Base-by-base conservation (phyloP, 2,888 invertebrate species). In the Heliconius aoede region DNA sequence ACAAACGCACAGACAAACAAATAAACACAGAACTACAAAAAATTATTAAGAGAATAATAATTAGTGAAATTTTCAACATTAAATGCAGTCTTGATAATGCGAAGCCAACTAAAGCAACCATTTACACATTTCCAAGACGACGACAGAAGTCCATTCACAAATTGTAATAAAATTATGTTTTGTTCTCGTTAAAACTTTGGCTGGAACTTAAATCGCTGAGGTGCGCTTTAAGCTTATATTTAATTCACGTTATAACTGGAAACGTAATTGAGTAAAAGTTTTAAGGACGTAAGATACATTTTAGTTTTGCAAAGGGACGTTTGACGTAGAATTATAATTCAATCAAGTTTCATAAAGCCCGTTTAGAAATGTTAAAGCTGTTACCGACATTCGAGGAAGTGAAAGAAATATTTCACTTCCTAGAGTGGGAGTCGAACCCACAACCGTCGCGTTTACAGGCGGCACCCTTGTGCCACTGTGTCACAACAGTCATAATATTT, bases 181-280 rank as follows among this genome's bases (percentile, higher is more conserved):
- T 73, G 68, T 69, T 62, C 76, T 73, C 73, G 69, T 76, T 76
- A 73, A 76, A 76, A 76, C 69, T 76, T 71, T 69, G 36, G 18
- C 40, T 40, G 62, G 36, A 73, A 64, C 58, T 64, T 73, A 73
- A 73, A 32, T 58, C 62, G 73, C n/a, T 73, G 26, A 73, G 62
- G 51, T 46, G 46, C 71, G n/a, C 18, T 71, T 71, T 71, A 32
- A 71, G 32, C 13, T 32, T 71, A 13, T 71, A 58, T 71, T 71
- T 71, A 71, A 71, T 71, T 58, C 32, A 71, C 24, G 71, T 71
- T 58, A 58, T 4, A 55, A 32, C 24, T 71, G 24, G 21, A 71
- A 30, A 71, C 32, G 58, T 71, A 18, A 40, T 40, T 18, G 24
- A 58, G 55, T 67, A n/a, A 32, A 58, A 58, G n/a, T 71, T 71